Percentiles rank a stretch among this genome's conserved stretches.
Evolutionary conservation across 2,113 vertebrate genomes (phyloP).

Genomic region (Mus musculus): DNA sequence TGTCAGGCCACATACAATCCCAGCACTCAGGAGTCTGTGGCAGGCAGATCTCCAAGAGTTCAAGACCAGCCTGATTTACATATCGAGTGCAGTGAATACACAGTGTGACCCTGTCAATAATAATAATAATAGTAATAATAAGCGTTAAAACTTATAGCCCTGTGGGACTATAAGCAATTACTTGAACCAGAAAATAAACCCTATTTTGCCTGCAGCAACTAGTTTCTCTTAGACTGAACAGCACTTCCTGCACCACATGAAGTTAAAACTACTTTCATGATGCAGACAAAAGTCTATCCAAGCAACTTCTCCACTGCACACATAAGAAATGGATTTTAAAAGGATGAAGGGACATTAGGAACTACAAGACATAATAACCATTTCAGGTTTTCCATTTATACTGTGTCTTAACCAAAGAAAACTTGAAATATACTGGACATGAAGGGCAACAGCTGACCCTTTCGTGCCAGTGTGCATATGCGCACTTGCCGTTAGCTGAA

Average conservation of each 20-base stretch:
- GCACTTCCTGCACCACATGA: background rate
- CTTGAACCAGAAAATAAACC: background rate
- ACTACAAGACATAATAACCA: background rate
- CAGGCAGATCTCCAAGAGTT: background rate
- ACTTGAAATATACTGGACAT: background rate
- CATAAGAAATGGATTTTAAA: background rate
- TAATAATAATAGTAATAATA: background rate
- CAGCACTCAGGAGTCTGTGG: background rate
- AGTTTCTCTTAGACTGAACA: background rate
- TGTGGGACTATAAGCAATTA: background rate
- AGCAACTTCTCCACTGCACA: background rate
- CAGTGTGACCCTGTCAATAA: background rate
- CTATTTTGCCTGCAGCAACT: background rate
- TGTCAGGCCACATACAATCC: background rate
- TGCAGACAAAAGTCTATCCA: background rate
- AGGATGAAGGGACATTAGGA: background rate
- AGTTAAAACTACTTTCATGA: background rate
- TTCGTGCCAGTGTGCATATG: background rate
- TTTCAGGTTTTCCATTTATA: conserved; percentile 21
- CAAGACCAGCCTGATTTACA: background rate
- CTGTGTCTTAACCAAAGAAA: background rate
- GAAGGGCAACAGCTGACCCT: background rate
- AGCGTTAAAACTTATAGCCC: background rate
- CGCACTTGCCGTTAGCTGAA: background rate
- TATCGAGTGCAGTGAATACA: background rate